Evolutionary conservation across 2,888 invertebrate species (phyloP), one percentile per base, ranked within the genome.

Genomic region (Melanotus villosus): DNA sequence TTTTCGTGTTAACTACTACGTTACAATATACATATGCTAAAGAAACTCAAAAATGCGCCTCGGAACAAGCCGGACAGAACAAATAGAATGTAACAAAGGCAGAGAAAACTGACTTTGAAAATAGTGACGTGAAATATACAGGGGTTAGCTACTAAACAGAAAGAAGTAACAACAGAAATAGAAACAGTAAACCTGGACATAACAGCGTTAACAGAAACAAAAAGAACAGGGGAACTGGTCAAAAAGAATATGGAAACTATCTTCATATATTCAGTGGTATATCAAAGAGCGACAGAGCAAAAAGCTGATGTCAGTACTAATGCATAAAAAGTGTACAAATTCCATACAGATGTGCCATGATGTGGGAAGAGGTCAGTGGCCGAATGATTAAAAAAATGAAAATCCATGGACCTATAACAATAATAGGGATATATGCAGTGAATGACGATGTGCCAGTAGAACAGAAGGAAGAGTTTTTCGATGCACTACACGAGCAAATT

Each of bases 321-420:
- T 54, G 16, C 10, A 12, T 7, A 54, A 54, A 10, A 54, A 54
- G 10, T 54, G 54, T 5, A 50, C 54, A 16, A 54, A 23, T 9
- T 26, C 30, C n/a, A 50, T 12, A 30, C 23, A 50, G 9, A 50
- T 10, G n/a, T n/a, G n/a, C n/a, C n/a, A n/a, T n/a, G n/a, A n/a
- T n/a, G n/a, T 50, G 30, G 30, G 50, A 50, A 50, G 16, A 50
- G 14, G 12, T 50, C 7, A 30, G n/a, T 14, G 30, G 26, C 7
- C n/a, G 50, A 5, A 21, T 45, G 7, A 50, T 30, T 6, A 50
- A 50, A 14, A 26, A 21, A 47, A 23, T 47, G 26, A 54, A 32
- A 34, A 54, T 54, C 14, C n/a, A 34, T n/a, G 34, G 34, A 32
- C 16, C 9, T 54, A 30, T 54, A 2, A 32, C 54, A 54, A 9